Evolutionary conservation across 2,888 invertebrate species (phyloP).

Genomic region (Leucoptera coffeella): DNA sequence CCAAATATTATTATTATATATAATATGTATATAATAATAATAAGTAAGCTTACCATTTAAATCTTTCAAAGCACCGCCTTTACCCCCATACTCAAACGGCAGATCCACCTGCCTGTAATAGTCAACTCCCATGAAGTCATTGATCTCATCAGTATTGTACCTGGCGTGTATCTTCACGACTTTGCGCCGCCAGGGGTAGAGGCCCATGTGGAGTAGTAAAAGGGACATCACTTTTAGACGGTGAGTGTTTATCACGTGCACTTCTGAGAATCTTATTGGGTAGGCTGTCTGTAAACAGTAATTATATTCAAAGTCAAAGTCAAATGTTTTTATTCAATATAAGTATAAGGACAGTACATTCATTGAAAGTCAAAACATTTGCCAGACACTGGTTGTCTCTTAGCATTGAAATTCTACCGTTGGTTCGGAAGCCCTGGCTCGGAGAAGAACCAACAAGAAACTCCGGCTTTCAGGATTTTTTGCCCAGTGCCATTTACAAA

Average conservation of each 20-base stretch:
- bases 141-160: constrained; percentile 22
- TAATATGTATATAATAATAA: no score
- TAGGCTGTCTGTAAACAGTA: constrained; percentile 71
- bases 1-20: no score
- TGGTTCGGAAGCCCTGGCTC: no score
- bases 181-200: constrained; percentile 38
- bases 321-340: no score
- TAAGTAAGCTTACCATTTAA: constrained; percentile 59
- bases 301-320: no score
- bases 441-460: no score
- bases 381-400: no score
- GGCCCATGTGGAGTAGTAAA: constrained; percentile 42
- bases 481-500: no score
- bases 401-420: no score
- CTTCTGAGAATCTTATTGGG: constrained; percentile 74
- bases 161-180: constrained; percentile 21
- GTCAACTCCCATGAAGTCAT: constrained; percentile 40
- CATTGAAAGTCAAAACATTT: no score
- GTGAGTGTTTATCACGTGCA: constrained; percentile 72
- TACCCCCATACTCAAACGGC: constrained; percentile 78
- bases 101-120: constrained; percentile 66
- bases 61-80: constrained; percentile 65
- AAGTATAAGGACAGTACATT: no score
- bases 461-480: no score
- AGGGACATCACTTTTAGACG: constrained; percentile 65